These are phyloP conservation scores for Euleptes europaea DNA, from an alignment of 2,113 vertebrate species.

Conservation along the genomic window DNA sequence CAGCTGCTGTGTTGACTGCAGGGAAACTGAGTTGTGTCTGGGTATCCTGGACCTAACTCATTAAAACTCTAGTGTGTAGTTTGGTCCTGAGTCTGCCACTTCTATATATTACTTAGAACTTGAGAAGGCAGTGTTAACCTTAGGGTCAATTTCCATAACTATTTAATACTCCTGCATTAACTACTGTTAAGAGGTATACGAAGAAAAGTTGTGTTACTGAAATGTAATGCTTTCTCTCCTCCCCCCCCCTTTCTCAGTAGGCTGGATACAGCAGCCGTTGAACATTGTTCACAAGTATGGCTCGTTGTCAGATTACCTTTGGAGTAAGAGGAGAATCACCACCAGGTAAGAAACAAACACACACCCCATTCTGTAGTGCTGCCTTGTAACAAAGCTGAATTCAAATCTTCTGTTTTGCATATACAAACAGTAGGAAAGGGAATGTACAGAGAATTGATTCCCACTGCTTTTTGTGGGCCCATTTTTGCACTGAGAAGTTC, in stretches of 20 bases:
- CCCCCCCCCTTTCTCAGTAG: neutral
- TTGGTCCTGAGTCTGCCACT: neutral
- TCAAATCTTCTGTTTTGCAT: neutral
- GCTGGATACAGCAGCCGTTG: neutral
- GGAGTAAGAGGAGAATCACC: slow-evolving; percentile 82
- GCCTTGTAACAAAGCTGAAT: neutral
- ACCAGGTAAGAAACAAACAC: slow-evolving; percentile 77
- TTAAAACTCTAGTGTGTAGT: too few relatives aligned
- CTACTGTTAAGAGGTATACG: neutral
- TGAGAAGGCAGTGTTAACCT: neutral
- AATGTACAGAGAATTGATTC: neutral
- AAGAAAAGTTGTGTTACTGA: slow-evolving; percentile 15
- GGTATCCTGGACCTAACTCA: too few relatives aligned
- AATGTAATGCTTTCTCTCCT: neutral
- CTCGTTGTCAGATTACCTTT: slow-evolving; percentile 83
- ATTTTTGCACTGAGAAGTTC: neutral
- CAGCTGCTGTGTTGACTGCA: too few relatives aligned
- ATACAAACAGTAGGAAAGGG: neutral
- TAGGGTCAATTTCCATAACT: neutral
- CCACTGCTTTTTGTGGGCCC: neutral
- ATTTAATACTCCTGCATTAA: neutral
- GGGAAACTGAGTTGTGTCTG: too few relatives aligned
- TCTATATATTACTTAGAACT: neutral
- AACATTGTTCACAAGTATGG: slow-evolving; percentile 77
- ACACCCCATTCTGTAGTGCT: neutral